Base-by-base conservation (phyloP, 2,797 vertebrate genomes). In the Acrossocheilus fasciatus region DNA sequence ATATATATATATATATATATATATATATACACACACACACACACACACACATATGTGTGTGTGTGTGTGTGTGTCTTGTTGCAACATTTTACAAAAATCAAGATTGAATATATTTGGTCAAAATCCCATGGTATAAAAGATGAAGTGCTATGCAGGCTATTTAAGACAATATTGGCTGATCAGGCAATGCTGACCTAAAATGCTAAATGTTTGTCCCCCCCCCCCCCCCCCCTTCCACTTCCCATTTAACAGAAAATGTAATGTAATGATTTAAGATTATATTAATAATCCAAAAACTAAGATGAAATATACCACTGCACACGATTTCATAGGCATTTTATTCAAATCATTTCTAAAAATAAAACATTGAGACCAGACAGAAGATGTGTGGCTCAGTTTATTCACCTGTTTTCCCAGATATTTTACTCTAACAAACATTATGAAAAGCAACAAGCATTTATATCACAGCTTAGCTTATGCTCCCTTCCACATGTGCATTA, bases 351-450 rank as follows among this genome's bases (percentile, higher is more conserved):
- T 26, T 83, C 6, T 52, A 54, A 73, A 36, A 83, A 52, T 1
- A 26, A 52, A 75, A 57, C 20, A 72, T 23, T 2, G 30, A 74
- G 11, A 82, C n/a, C n/a, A 78, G 50, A 2, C 81, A 11, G 11
- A 89, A 76, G 78, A 74, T 43, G 72, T 80, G 30, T 79, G 83
- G 75, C 50, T n/a, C 73, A 88, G 77, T 92, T 90, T 91, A 91
- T 88, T 84, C n/a, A 87, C 68, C 73, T 85, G 39, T 87, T 72
- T 70, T 26, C 75, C 47, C 4, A 57, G 66, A 82, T 23, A 39
- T 34, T 86, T 72, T 72, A 66, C 30, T 45, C 66, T n/a, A 36
- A 78, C 62, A 68, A 47, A 74, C 36, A 57, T 20, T 45, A 23
- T 43, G 43, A 15, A 59, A 39, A 83, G 77, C 84, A 84, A 59